A percentile compares a stretch with the other conserved stretches of the same genome.
Conservation (phyloP, 2,797 vertebrate species). For the Iguana delicatissima region DNA sequence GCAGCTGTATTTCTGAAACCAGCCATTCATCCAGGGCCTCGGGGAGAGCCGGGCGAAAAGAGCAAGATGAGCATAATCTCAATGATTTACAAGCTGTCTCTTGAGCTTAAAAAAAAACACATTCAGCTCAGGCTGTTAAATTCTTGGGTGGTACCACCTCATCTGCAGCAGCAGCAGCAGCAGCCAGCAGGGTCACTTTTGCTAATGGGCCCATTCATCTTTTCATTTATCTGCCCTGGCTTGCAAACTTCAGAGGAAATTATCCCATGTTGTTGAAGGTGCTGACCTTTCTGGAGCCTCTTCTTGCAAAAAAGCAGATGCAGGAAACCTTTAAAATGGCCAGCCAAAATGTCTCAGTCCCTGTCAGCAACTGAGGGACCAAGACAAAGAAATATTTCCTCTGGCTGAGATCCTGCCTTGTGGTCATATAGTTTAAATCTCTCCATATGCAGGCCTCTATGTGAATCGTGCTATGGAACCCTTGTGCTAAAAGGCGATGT, state of each 20-base stretch:
- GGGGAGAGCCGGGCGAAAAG: not conserved
- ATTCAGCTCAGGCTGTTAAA: not conserved
- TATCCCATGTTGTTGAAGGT: not conserved
- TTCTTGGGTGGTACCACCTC: not conserved
- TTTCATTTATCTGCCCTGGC: not conserved
- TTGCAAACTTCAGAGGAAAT: not conserved
- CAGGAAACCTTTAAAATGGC: not conserved
- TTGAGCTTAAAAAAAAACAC: not conserved
- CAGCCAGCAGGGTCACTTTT: not conserved
- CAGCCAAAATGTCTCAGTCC: not conserved
- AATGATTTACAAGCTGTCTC: not conserved
- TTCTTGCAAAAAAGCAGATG: not conserved
- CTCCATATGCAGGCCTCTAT: no score
- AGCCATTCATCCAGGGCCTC: not conserved
- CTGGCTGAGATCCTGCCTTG: no score
- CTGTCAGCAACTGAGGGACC: not conserved
- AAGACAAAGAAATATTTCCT: slow-evolving; percentile 4
- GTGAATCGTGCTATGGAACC: no score
- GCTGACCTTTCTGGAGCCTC: not conserved
- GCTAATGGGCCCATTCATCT: not conserved
- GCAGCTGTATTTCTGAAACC: not conserved
- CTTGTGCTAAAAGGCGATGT: no score
- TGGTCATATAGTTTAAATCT: no score
- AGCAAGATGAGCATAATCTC: not conserved
- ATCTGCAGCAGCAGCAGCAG: not conserved